phyloP scores from a whole-genome alignment of 92 coral and sea anemone genomes.

The Zoanthus sansibaricus region DNA sequence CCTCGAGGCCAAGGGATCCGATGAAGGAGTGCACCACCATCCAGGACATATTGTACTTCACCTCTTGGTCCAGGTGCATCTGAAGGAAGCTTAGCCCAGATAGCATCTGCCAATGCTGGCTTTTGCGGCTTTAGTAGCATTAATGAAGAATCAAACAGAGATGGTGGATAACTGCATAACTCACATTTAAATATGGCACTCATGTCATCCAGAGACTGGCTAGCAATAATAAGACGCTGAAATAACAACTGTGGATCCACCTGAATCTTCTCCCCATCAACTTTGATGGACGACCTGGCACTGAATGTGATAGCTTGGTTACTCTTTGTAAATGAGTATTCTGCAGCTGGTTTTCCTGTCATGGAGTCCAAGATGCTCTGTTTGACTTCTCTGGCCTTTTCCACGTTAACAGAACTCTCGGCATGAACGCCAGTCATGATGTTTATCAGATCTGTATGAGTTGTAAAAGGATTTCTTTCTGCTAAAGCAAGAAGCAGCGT shows the following conservation, averaged over 20 bases:
- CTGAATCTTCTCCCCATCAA: slow-evolving; percentile 44
- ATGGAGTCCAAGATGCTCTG: slow-evolving; percentile 31
- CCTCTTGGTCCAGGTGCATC: slow-evolving; percentile 41
- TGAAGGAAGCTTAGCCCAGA: slow-evolving; percentile 3
- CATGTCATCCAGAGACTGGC: slow-evolving; percentile 38
- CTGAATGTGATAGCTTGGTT: slow-evolving; percentile 51
- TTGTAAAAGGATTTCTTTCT: slow-evolving; percentile 42
- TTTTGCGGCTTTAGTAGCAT: slow-evolving; percentile 39
- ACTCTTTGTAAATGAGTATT: slow-evolving; percentile 32
- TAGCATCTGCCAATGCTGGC: slow-evolving; percentile 1
- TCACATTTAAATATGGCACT: slow-evolving; percentile 22
- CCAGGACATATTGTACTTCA: slow-evolving; percentile 2
- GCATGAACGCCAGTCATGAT: slow-evolving; percentile 62
- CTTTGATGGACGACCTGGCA: slow-evolving; percentile 40
- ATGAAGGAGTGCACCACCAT: neutral
- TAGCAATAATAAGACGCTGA: slow-evolving; percentile 43
- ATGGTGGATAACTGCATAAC: slow-evolving; percentile 50
- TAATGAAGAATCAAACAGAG: slow-evolving; percentile 46
- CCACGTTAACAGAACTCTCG: slow-evolving; percentile 51
- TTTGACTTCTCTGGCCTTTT: slow-evolving; percentile 17
- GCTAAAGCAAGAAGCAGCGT: slow-evolving; percentile 8
- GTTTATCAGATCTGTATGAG: slow-evolving; percentile 23
- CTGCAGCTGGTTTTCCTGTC: slow-evolving; percentile 36
- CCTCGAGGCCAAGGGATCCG: neutral
- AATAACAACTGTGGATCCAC: slow-evolving; percentile 53